These are phyloP conservation scores for Mormoops blainvillei DNA, from an alignment of 2,113 vertebrate species.

Conservation along the genomic window DNA sequence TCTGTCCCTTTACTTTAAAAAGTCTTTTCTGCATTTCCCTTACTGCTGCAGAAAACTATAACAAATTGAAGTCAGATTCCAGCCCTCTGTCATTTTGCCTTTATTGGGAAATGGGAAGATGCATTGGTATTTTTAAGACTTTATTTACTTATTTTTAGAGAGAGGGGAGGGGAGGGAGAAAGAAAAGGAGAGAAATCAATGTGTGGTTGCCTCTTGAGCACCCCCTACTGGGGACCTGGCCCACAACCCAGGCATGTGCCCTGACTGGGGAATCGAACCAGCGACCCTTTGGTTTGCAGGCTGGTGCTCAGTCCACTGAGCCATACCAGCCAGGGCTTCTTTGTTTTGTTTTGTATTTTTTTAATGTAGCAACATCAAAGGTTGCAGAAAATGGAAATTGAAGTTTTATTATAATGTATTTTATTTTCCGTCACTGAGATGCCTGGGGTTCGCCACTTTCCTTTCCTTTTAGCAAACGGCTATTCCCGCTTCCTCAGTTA, in stretches of 20 bases:
- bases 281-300: too few relatives aligned
- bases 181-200: too few relatives aligned
- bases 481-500: neutral
- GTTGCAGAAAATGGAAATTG: conserved; percentile 20
- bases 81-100: conserved; percentile 32
- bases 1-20: neutral
- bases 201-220: too few relatives aligned
- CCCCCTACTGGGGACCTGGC: too few relatives aligned
- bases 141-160: too few relatives aligned
- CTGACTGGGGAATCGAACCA: too few relatives aligned
- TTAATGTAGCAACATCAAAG: neutral
- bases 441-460: neutral
- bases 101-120: neutral
- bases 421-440: neutral
- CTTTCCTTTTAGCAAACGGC: neutral
- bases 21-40: neutral
- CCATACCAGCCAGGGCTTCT: too few relatives aligned
- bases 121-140: too few relatives aligned
- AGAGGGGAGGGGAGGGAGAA: too few relatives aligned
- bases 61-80: neutral
- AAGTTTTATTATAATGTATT: conserved; percentile 25
- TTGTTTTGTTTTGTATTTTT: too few relatives aligned
- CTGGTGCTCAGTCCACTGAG: too few relatives aligned
- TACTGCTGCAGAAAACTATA: neutral
- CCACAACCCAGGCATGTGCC: too few relatives aligned